These are phyloP conservation scores for Chaenodraco wilsoni DNA, from an alignment of 2,797 vertebrate species.

Conservation along the genomic window DNA sequence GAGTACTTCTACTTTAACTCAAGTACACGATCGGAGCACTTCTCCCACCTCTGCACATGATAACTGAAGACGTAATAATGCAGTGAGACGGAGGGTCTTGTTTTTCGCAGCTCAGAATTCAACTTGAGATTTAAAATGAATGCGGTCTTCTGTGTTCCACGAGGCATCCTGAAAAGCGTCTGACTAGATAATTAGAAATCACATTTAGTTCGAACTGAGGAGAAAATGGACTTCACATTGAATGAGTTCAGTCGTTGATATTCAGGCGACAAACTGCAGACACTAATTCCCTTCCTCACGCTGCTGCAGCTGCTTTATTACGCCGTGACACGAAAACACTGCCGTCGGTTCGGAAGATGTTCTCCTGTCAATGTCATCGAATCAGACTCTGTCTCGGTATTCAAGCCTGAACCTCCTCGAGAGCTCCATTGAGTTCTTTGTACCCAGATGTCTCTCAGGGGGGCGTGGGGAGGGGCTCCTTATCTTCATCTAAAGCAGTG, in stretches of 20 bases:
- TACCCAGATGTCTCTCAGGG: no score
- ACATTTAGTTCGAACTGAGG: not conserved
- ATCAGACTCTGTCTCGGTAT: not conserved
- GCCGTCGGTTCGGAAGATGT: not conserved
- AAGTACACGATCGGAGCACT: no score
- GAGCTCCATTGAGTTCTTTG: no score
- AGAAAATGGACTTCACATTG: conserved; percentile 9
- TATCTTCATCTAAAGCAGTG: no score
- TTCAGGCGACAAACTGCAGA: not conserved
- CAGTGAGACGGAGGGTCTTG: no score
- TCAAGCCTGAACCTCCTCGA: not conserved
- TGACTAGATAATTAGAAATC: not conserved
- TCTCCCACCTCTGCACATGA: no score
- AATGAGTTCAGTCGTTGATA: conserved; percentile 9
- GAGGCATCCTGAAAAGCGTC: not conserved
- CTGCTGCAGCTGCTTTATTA: not conserved
- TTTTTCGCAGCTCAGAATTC: not conserved
- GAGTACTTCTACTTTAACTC: no score
- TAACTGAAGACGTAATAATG: no score
- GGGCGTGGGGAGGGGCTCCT: no score
- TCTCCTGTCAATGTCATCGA: not conserved
- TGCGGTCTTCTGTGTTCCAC: not conserved
- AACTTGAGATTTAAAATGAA: not conserved
- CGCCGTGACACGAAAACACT: not conserved
- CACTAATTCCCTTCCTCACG: not conserved